phyloP scores from a whole-genome alignment of 2,888 invertebrate genomes.

The Tupiocoris notatus region DNA sequence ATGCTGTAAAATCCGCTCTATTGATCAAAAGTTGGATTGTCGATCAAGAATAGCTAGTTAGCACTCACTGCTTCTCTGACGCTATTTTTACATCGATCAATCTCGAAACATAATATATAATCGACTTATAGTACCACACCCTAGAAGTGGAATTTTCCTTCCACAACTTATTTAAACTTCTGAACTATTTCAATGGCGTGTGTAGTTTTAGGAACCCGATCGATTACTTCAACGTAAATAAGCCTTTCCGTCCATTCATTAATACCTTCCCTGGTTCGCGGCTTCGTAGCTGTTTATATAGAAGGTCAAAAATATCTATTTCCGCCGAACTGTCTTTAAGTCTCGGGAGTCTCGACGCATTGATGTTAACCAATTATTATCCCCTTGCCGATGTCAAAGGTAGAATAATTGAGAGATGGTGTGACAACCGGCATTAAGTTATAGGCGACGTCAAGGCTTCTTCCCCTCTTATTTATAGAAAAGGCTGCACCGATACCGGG shows the following conservation, averaged over 20 bases:
- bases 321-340: neutral
- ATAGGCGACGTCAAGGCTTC: slow-evolving; percentile 21
- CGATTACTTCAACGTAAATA: no score
- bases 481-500: slow-evolving; percentile 27
- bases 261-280: neutral
- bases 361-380: slow-evolving; percentile 31
- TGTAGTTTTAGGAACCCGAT: no score
- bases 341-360: neutral
- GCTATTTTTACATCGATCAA: no score
- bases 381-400: slow-evolving; percentile 15
- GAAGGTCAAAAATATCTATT: neutral
- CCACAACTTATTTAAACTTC: no score
- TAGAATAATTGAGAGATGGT: slow-evolving; percentile 26
- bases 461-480: slow-evolving; percentile 19
- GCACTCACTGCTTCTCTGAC: no score
- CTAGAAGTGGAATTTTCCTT: no score
- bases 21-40: no score
- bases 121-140: no score
- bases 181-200: no score
- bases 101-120: no score
- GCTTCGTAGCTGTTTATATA: neutral
- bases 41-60: no score
- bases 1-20: no score
- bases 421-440: slow-evolving; percentile 36
- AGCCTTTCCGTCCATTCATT: neutral